Conservation (phyloP, 2,888 invertebrate genomes). For the Yponomeuta plumbellus region DNA sequence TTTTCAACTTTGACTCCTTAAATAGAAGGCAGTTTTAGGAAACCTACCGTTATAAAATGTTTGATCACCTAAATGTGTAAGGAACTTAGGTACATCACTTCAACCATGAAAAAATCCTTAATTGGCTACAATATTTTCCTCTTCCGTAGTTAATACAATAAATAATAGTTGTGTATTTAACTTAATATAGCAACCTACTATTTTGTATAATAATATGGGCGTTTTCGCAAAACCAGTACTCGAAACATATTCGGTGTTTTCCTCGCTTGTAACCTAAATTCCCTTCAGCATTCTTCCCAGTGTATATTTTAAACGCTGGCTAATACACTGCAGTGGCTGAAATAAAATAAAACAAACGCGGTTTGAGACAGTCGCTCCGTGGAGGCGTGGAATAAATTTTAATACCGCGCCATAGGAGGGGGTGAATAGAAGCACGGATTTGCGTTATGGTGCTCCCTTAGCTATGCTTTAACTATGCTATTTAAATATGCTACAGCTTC, state of each 20-base stretch:
- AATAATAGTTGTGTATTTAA: too few relatives aligned
- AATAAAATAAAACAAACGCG: slow-evolving; percentile 7
- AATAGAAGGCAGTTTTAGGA: too few relatives aligned
- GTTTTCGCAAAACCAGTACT: neutral
- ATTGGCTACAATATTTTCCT: too few relatives aligned
- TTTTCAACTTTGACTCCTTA: too few relatives aligned
- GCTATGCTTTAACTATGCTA: too few relatives aligned
- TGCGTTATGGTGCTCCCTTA: neutral
- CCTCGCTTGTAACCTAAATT: neutral
- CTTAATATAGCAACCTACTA: neutral
- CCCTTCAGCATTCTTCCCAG: neutral
- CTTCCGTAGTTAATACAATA: too few relatives aligned
- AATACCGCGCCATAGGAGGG: neutral
- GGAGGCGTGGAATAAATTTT: slow-evolving; percentile 9
- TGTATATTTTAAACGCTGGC: neutral
- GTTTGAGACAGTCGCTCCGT: slow-evolving; percentile 8
- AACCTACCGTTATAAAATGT: too few relatives aligned
- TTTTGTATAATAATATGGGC: neutral
- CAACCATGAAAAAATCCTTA: too few relatives aligned
- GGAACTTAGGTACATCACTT: too few relatives aligned
- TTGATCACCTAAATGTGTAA: too few relatives aligned
- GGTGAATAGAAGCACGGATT: neutral
- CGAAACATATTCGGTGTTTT: neutral
- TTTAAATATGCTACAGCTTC: too few relatives aligned
- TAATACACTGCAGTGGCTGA: slow-evolving; percentile 3